phyloP scores from a whole-genome alignment of 2,113 vertebrate species.

The Macrotis lagotis region DNA sequence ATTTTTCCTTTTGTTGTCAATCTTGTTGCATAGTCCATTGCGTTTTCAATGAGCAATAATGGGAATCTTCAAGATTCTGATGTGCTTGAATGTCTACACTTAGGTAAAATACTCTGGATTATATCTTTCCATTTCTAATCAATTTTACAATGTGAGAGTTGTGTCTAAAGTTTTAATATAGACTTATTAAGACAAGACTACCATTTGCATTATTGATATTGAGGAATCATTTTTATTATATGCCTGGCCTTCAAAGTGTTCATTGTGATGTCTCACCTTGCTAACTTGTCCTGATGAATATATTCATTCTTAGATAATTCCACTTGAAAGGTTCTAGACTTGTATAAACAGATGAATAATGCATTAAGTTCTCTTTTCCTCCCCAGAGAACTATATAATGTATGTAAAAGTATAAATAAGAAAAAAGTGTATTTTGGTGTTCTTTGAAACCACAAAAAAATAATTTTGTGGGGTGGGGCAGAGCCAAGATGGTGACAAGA shows the following conservation, averaged over 20 bases:
- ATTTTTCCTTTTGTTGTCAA: slow-evolving; percentile 85
- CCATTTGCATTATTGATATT: not conserved
- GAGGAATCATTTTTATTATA: not conserved
- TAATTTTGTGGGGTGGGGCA: no score
- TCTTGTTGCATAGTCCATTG: slow-evolving; percentile 81
- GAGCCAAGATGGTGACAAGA: no score
- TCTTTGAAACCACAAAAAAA: accelerated
- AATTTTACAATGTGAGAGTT: slow-evolving; percentile 62
- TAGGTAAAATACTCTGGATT: slow-evolving; percentile 69
- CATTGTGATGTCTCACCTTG: not conserved
- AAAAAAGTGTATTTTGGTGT: not conserved
- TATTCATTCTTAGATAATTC: not conserved
- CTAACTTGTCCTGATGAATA: not conserved
- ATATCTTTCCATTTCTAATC: slow-evolving; percentile 74
- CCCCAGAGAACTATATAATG: not conserved
- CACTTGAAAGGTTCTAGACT: not conserved
- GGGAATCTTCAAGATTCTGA: slow-evolving; percentile 79
- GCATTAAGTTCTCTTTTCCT: not conserved
- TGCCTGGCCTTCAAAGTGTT: not conserved
- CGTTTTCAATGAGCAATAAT: slow-evolving; percentile 82
- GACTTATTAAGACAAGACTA: not conserved
- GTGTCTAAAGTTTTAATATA: slow-evolving; percentile 43
- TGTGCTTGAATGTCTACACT: slow-evolving; percentile 69
- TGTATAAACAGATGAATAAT: not conserved
- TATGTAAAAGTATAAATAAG: not conserved